These are phyloP conservation scores for Pachycephala philippinensis DNA, from an alignment of 2,113 vertebrate species.

Conservation along the genomic window DNA sequence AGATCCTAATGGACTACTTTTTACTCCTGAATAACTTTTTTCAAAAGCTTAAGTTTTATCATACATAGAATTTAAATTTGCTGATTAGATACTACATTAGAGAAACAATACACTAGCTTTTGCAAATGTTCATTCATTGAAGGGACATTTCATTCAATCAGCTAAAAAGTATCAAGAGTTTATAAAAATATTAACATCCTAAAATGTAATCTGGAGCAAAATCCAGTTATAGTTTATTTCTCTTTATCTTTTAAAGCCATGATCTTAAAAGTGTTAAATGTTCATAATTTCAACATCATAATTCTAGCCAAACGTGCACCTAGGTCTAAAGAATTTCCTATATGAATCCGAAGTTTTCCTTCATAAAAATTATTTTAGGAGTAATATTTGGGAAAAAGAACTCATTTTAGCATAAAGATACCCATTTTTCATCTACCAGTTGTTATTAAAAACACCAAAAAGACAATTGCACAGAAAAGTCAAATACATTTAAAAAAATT, in stretches of 20 bases:
- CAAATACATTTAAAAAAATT: not conserved
- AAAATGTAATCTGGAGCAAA: not conserved
- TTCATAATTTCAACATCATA: not conserved
- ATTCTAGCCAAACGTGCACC: not conserved
- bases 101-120: not conserved
- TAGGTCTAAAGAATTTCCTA: not conserved
- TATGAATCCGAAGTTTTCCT: not conserved
- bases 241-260: not conserved
- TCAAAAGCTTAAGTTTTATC: not conserved
- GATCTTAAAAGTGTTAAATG: not conserved
- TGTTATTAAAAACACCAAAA: not conserved
- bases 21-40: not conserved
- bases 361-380: not conserved
- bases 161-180: not conserved
- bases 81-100: not conserved
- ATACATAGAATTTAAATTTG: not conserved
- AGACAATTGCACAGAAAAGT: not conserved
- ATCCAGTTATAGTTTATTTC: not conserved
- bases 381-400: not conserved
- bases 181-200: not conserved
- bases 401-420: not conserved
- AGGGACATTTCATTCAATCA: not conserved
- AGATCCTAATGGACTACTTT: not conserved
- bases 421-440: not conserved
- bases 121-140: not conserved